phyloP scores from a whole-genome alignment of 1,140 invertebrate genomes.

The Heliconius melpomene region DNA sequence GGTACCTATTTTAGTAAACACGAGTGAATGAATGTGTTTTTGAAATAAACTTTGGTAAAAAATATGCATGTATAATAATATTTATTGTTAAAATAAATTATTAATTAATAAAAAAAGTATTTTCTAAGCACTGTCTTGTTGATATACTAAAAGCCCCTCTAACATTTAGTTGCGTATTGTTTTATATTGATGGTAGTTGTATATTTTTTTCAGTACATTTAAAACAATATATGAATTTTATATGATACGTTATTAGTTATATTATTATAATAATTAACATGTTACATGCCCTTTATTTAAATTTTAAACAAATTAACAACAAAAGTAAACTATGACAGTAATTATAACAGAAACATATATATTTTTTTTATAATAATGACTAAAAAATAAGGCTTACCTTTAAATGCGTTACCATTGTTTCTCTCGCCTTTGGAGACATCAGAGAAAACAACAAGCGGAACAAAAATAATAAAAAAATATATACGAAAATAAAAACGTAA shows the following conservation, averaged over 20 bases:
- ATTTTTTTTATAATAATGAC: background rate
- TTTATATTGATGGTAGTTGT: background rate
- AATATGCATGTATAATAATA: too few relatives aligned
- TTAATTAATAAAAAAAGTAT: too few relatives aligned
- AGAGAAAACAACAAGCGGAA: conserved; percentile 59
- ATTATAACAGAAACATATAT: background rate
- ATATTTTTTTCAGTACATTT: background rate
- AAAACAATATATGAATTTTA: background rate
- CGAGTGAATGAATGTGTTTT: too few relatives aligned
- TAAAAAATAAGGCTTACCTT: conserved; percentile 54
- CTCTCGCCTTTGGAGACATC: conserved; percentile 70
- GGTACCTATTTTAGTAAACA: too few relatives aligned
- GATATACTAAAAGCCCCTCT: too few relatives aligned
- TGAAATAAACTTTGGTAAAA: too few relatives aligned
- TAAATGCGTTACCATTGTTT: conserved; percentile 74
- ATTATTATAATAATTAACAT: background rate
- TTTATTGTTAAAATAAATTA: too few relatives aligned
- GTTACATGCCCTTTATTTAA: background rate
- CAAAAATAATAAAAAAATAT: conserved; percentile 47
- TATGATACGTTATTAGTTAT: too few relatives aligned
- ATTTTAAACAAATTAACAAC: background rate
- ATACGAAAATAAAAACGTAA: conserved; percentile 36
- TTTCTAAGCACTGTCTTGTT: too few relatives aligned
- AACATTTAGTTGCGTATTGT: background rate
- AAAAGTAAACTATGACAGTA: background rate